These are phyloP conservation scores for Lagopus muta DNA, from an alignment of 2,113 vertebrate genomes.

Conservation along the genomic window DNA sequence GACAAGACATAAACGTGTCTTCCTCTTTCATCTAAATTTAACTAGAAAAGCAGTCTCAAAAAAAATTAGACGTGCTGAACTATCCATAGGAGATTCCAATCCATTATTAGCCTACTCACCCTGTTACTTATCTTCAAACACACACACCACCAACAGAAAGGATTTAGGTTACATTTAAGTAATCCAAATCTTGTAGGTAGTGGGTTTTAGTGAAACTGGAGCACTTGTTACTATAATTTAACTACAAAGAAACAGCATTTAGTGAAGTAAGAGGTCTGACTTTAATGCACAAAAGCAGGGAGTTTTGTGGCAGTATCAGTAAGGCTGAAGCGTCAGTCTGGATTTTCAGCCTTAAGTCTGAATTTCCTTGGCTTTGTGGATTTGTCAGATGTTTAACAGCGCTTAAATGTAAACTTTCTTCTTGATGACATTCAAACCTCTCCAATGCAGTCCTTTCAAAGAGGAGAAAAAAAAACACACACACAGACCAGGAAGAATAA, in stretches of 20 bases:
- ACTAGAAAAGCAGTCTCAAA: constrained; percentile 12
- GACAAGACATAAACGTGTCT: not conserved
- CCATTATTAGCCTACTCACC: constrained; percentile 63
- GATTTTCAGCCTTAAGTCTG: constrained; percentile 35
- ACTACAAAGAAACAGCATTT: not conserved
- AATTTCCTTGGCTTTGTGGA: constrained; percentile 14
- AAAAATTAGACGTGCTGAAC: constrained; percentile 60
- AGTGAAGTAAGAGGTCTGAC: constrained; percentile 12
- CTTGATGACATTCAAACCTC: not conserved
- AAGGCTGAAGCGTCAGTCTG: constrained; percentile 37
- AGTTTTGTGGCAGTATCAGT: not conserved
- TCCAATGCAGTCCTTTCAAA: not conserved
- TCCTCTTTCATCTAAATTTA: constrained; percentile 51
- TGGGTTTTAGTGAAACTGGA: constrained; percentile 65
- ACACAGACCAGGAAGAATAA: not conserved
- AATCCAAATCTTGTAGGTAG: constrained; percentile 72
- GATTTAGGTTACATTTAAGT: constrained; percentile 66
- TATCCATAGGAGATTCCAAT: constrained; percentile 46
- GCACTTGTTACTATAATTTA: constrained; percentile 67
- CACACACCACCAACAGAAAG: constrained; percentile 57
- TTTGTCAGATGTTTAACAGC: constrained; percentile 40
- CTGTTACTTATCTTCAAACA: constrained; percentile 68
- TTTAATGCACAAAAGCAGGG: constrained; percentile 15
- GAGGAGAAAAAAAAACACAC: not conserved
- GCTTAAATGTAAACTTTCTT: not conserved